Percentiles rank a stretch among this genome's conserved stretches.
phyloP scores from a whole-genome alignment of 2,888 invertebrate genomes.

The Unio delphinus region DNA sequence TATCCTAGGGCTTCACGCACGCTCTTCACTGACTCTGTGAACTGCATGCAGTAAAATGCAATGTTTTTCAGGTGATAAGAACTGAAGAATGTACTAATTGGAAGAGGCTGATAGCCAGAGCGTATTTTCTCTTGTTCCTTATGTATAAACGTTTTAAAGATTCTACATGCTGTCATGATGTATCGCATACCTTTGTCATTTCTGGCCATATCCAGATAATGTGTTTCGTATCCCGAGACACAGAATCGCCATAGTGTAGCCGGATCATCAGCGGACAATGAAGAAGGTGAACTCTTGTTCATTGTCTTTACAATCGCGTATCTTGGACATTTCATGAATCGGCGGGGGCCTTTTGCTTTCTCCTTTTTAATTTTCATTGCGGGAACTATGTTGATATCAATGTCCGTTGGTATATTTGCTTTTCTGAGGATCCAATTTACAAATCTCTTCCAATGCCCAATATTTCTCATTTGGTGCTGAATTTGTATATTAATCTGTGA shows the following conservation, averaged over 20 bases:
- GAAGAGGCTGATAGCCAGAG: conserved; percentile 7
- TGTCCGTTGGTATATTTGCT: not conserved
- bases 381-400: conserved; percentile 44
- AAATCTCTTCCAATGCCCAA: too few relatives aligned
- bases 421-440: too few relatives aligned
- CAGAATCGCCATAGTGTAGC: conserved; percentile 35
- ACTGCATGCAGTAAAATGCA: conserved; percentile 22
- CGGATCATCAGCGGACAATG: conserved; percentile 8
- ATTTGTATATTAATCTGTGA: conserved; percentile 25
- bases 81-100: conserved; percentile 15
- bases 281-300: conserved; percentile 8
- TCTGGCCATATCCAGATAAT: conserved; percentile 31
- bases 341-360: conserved; percentile 10
- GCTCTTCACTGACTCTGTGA: conserved; percentile 2
- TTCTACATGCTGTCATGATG: conserved; percentile 37
- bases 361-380: conserved; percentile 27
- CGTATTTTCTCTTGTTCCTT: too few relatives aligned
- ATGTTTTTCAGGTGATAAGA: conserved; percentile 40
- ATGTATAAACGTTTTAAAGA: conserved; percentile 28
- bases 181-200: conserved; percentile 18
- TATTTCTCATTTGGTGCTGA: too few relatives aligned
- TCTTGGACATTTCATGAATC: conserved; percentile 23
- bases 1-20: conserved; percentile 23
- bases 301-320: conserved; percentile 43
- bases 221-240: conserved; percentile 40